Evolutionary conservation across 1,140 invertebrate genomes (phyloP).

Genomic region (Diuraphis noxia): DNA sequence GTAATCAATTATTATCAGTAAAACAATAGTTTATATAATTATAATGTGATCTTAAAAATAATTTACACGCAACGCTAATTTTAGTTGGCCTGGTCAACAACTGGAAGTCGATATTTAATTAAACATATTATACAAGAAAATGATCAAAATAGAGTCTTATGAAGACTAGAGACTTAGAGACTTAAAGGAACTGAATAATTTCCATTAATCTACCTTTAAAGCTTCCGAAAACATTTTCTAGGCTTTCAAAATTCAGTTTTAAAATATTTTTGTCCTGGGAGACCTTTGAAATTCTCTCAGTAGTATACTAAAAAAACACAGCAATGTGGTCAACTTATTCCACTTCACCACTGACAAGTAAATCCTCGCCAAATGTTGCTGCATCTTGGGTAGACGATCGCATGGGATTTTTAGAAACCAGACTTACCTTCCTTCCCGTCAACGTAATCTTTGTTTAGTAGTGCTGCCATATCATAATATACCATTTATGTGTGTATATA

Average conservation of each 20-base stretch:
- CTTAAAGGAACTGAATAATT: background rate
- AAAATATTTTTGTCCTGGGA: background rate
- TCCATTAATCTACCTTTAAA: background rate
- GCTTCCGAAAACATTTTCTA: background rate
- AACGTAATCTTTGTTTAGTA: constrained; percentile 14
- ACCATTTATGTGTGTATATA: background rate
- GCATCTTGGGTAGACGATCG: background rate
- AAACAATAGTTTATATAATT: background rate
- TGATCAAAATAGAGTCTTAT: background rate
- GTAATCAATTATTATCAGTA: background rate
- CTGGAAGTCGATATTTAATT: background rate
- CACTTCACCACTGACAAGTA: constrained; percentile 34
- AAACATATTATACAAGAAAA: background rate
- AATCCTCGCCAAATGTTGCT: constrained; percentile 32
- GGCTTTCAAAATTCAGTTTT: background rate
- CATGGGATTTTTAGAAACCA: constrained; percentile 12
- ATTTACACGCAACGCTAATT: background rate
- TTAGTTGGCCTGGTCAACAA: background rate
- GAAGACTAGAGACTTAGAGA: background rate
- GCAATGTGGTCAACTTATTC: constrained; percentile 11
- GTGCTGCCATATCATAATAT: constrained; percentile 1
- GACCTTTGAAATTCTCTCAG: background rate
- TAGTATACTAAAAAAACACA: background rate
- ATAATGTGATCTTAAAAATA: background rate
- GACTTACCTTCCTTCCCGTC: background rate